phyloP scores from a whole-genome alignment of 2,113 vertebrate genomes.

The Amphiprion percula region DNA sequence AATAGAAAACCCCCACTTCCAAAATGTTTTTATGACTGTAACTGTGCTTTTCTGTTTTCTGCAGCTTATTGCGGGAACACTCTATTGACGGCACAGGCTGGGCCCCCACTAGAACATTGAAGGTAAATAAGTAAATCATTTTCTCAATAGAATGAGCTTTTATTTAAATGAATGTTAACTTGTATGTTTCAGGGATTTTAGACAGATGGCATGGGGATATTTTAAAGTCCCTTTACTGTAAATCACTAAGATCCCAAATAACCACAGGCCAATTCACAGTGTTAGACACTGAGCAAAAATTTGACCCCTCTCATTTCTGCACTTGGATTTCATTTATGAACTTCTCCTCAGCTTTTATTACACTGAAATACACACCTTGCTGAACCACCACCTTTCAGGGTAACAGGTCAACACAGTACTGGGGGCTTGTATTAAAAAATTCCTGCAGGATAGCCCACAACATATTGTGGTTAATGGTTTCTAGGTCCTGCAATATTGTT shows the following conservation, averaged over 20 bases:
- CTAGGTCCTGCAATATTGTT: background rate
- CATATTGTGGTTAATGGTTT: too few relatives aligned
- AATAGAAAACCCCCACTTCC: background rate
- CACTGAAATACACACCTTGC: background rate
- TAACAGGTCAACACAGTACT: background rate
- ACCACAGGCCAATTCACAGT: too few relatives aligned
- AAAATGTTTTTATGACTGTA: background rate
- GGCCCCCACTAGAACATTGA: slow-evolving; percentile 97
- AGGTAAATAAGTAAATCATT: slow-evolving; percentile 84
- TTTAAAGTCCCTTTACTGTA: too few relatives aligned
- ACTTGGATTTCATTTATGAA: background rate
- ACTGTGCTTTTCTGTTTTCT: slow-evolving; percentile 15
- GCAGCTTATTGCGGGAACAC: slow-evolving; percentile 96
- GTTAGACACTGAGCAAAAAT: too few relatives aligned
- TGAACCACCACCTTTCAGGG: background rate
- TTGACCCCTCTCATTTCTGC: background rate
- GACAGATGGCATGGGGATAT: too few relatives aligned
- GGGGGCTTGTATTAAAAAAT: background rate
- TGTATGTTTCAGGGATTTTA: background rate
- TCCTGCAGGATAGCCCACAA: background rate
- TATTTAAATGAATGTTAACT: background rate
- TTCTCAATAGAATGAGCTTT: background rate
- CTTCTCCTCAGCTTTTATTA: background rate
- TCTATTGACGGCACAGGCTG: slow-evolving; percentile 99
- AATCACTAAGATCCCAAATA: too few relatives aligned